These are phyloP conservation scores for Pogona vitticeps DNA, from an alignment of 2,113 vertebrate species.

Conservation along the genomic window DNA sequence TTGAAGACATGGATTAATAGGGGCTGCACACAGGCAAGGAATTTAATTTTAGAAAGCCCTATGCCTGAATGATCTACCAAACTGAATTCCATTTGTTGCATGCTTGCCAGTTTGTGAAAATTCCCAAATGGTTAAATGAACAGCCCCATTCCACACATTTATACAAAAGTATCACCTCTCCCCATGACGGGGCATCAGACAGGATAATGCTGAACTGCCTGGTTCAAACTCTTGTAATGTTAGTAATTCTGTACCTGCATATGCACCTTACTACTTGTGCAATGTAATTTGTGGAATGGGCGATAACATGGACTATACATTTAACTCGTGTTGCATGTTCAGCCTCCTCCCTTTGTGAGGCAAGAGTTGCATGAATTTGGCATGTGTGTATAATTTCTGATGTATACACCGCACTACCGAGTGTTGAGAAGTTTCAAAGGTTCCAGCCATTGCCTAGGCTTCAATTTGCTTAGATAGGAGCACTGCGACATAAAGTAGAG, in stretches of 20 bases:
- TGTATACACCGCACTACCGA: neutral
- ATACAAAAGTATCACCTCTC: no score
- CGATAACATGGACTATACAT: neutral
- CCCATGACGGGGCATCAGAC: neutral
- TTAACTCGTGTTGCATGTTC: neutral
- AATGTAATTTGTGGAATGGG: neutral
- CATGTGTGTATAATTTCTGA: neutral
- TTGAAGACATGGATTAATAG: slow-evolving; percentile 12
- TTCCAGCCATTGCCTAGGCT: neutral
- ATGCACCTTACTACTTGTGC: neutral
- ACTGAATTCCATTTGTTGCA: neutral
- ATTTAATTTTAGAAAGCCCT: neutral
- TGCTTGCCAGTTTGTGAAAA: neutral
- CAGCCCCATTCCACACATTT: neutral
- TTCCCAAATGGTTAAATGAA: neutral
- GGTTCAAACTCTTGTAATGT: neutral
- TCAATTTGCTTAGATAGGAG: neutral
- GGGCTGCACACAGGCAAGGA: neutral
- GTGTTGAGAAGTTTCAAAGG: neutral
- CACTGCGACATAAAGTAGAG: neutral
- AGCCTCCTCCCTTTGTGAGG: neutral
- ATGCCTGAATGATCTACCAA: neutral
- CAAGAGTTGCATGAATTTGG: neutral
- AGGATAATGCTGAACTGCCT: neutral
- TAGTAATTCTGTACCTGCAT: neutral